A percentile compares a stretch with the other conserved stretches of the same genome.
These are phyloP conservation scores for Anneissia japonica DNA, from an alignment of 35 echinoderm and acorn worm species.

Conservation along the genomic window DNA sequence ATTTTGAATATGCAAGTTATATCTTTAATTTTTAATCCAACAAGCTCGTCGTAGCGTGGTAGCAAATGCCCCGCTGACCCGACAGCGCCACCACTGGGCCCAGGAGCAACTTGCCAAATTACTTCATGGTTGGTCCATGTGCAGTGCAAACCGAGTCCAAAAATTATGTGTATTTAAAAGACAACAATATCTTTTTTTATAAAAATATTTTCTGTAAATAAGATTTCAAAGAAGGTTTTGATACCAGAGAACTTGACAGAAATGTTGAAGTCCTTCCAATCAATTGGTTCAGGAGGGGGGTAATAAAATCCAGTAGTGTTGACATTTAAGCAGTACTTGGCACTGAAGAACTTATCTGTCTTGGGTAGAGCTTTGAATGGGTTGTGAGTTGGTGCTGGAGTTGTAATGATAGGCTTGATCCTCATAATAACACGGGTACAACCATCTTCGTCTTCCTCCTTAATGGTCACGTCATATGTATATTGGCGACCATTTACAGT, in stretches of 20 bases:
- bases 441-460: conserved; percentile 15
- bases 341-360: conserved; percentile 30
- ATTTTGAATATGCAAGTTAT: no score
- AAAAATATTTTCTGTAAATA: no score
- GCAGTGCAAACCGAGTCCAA: no score
- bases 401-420: not conserved
- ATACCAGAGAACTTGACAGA: conserved; percentile 34
- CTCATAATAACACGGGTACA: conserved; percentile 41
- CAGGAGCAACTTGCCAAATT: no score
- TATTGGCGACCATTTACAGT: not conserved
- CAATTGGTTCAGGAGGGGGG: conserved; percentile 25
- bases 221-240: no score
- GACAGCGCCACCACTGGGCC: no score
- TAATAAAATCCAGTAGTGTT: conserved; percentile 58
- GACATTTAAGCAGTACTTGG: conserved; percentile 62
- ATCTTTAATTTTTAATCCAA: no score
- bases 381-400: conserved; percentile 28
- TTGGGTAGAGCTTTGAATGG: conserved; percentile 46
- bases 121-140: no score
- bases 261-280: conserved; percentile 66
- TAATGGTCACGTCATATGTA: not conserved
- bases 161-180: no score
- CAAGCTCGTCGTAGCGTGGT: no score
- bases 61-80: no score
- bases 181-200: no score